phyloP scores from a whole-genome alignment of 37 sponge, comb jelly and placozoan genomes.

The Tethya wilhelma region DNA sequence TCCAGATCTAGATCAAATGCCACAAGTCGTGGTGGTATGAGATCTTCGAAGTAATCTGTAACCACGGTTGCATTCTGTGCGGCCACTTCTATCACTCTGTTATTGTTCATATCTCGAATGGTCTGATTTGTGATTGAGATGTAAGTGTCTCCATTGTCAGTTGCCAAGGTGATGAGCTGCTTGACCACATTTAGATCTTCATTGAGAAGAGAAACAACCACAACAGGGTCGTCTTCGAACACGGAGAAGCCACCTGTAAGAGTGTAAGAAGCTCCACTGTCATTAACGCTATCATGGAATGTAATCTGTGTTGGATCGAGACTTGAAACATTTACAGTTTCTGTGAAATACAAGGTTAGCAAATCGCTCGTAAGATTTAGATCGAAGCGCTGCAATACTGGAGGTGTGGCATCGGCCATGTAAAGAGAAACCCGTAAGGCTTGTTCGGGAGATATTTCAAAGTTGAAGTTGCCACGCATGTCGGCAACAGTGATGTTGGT shows the following conservation, averaged over 20 bases:
- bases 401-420: constrained; percentile 47
- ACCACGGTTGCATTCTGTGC: constrained; percentile 41
- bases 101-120: constrained; percentile 72
- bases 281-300: constrained; percentile 35
- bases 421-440: constrained; percentile 53
- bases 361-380: constrained; percentile 69
- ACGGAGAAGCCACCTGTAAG: constrained; percentile 69
- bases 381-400: constrained; percentile 60
- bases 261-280: constrained; percentile 28
- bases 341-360: constrained; percentile 81
- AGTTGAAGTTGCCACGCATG: constrained; percentile 65
- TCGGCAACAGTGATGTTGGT: constrained; percentile 58
- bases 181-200: constrained; percentile 79
- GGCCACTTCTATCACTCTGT: constrained; percentile 52
- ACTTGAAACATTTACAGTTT: constrained; percentile 78
- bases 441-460: constrained; percentile 20
- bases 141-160: constrained; percentile 46
- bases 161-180: constrained; percentile 59
- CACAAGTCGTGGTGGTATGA: constrained; percentile 48
- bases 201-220: constrained; percentile 40
- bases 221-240: constrained; percentile 55
- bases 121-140: constrained; percentile 64
- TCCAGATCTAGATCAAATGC: constrained; percentile 79
- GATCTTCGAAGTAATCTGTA: constrained; percentile 49
- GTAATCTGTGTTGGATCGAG: constrained; percentile 79